Base-by-base conservation (phyloP, 2,113 vertebrate genomes). In the Psophia crepitans region DNA sequence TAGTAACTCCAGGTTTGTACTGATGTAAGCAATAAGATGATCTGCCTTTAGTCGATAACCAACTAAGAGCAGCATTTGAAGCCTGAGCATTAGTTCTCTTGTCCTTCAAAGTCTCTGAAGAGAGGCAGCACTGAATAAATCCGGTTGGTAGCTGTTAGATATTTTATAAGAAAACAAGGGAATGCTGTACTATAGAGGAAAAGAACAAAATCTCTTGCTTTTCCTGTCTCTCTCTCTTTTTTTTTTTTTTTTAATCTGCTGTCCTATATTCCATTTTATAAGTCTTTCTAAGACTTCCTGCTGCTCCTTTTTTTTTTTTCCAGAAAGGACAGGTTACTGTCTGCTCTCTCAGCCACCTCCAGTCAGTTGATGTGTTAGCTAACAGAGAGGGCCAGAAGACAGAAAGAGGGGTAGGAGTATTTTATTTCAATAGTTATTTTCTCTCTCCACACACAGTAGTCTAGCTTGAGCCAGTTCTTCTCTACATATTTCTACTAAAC, bases 261-360 rank as follows among this genome's bases (percentile, higher is more conserved):
- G 64, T 68, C 78, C 53, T 64, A 60, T 89, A 93, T 87, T 94
- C 92, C 49, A 70, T 94, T 93, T 91, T 87, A 8, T 80, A 93
- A 78, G 28, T 77, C 64, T 79, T 65, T 87, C 49, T 74, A 51
- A 57, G 88, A 48, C 85, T 96, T 87, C 61, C 89, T 14, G 57
- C 64, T 6, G 15, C 21, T 93, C 28, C 41, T 30, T 54, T 93
- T 95, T 94, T 30, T 54, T 93, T 95, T 94, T 57, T 91, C 80
- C 49, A 56, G 20, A 93, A 90, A 82, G 75, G 57, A 23, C 60
- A 68, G 32, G 15, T 57, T 23, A 44, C 43, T 48, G 58, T 76
- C 57, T 95, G 66, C 39, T 58, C 69, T 73, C 24, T 61, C 56
- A 64, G 60, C 39, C 16, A 39, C 53, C 74, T 84, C 44, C 18